These are phyloP conservation scores for Mola mola DNA, from an alignment of 2,113 vertebrate species.

Conservation along the genomic window DNA sequence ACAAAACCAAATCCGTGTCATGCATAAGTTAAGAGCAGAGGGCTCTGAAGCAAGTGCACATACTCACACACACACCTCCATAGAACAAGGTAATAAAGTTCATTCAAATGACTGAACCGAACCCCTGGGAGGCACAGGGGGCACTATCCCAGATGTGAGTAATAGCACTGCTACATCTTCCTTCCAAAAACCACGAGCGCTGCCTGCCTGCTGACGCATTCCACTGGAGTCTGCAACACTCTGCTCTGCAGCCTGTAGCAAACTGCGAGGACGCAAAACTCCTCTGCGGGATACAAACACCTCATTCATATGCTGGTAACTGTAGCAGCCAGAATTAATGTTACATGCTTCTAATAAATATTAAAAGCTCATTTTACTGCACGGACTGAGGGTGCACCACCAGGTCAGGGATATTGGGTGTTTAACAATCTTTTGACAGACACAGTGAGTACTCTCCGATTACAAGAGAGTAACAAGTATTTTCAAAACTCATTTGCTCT, in stretches of 20 bases:
- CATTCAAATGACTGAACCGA: constrained; percentile 60
- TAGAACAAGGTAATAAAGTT: constrained; percentile 66
- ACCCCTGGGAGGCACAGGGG: constrained; percentile 59
- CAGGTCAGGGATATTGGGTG: constrained; percentile 4
- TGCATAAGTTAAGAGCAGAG: constrained; percentile 34
- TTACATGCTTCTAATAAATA: constrained; percentile 29
- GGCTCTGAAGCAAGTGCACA: constrained; percentile 36
- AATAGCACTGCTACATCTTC: constrained; percentile 58
- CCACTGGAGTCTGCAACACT: constrained; percentile 44
- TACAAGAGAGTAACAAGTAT: too few relatives aligned
- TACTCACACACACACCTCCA: constrained; percentile 42
- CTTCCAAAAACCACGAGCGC: constrained; percentile 36
- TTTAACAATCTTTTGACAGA: neutral
- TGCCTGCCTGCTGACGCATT: constrained; percentile 56
- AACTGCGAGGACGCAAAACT: constrained; percentile 25
- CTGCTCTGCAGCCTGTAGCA: constrained; percentile 37
- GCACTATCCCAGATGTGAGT: constrained; percentile 57
- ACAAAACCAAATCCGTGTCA: constrained; percentile 27
- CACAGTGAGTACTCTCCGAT: neutral
- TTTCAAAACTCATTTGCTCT: too few relatives aligned
- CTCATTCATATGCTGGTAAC: constrained; percentile 29
- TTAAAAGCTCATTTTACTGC: constrained; percentile 20
- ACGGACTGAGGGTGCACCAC: neutral
- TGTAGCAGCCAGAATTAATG: constrained; percentile 22
- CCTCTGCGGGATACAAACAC: constrained; percentile 33